A percentile compares a stretch with the other conserved stretches of the same genome.
Conservation (phyloP, 2,797 vertebrate species). For the Synanceia verrucosa region DNA sequence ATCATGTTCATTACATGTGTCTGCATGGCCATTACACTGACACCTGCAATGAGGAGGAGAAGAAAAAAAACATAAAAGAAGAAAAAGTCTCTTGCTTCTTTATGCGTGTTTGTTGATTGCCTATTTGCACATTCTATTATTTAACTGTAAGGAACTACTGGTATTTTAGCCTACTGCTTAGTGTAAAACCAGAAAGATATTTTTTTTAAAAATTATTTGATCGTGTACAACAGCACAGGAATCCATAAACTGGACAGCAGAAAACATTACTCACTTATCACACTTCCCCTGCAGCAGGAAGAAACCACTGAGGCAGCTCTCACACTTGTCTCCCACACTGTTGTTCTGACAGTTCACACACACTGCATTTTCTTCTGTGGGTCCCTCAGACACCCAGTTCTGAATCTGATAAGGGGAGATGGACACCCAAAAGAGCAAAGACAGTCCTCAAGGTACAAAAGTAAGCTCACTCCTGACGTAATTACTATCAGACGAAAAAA, state of each 20-base stretch:
- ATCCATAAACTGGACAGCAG: background rate
- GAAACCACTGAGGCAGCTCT: constrained; percentile 90
- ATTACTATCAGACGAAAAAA: background rate
- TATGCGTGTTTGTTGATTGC: background rate
- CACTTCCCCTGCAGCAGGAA: constrained; percentile 92
- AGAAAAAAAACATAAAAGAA: too few relatives aligned
- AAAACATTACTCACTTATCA: constrained; percentile 85
- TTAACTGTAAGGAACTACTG: too few relatives aligned
- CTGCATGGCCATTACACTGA: constrained; percentile 94
- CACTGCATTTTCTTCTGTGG: constrained; percentile 87
- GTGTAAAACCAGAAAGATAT: background rate
- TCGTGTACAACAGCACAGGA: too few relatives aligned
- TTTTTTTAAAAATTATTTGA: too few relatives aligned
- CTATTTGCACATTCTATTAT: background rate
- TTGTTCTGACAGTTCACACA: constrained; percentile 94
- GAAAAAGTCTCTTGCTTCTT: background rate
- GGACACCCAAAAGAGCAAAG: background rate
- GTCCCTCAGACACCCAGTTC: constrained; percentile 88
- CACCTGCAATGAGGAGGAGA: constrained; percentile 78
- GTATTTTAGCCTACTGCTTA: too few relatives aligned
- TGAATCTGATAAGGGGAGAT: constrained; percentile 78
- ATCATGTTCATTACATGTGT: constrained; percentile 92
- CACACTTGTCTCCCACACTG: constrained; percentile 92
- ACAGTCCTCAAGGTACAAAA: background rate
- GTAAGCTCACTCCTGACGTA: background rate